These are phyloP conservation scores for Drosophila mimica DNA, from an alignment of 2,888 invertebrate genomes.

Conservation along the genomic window DNA sequence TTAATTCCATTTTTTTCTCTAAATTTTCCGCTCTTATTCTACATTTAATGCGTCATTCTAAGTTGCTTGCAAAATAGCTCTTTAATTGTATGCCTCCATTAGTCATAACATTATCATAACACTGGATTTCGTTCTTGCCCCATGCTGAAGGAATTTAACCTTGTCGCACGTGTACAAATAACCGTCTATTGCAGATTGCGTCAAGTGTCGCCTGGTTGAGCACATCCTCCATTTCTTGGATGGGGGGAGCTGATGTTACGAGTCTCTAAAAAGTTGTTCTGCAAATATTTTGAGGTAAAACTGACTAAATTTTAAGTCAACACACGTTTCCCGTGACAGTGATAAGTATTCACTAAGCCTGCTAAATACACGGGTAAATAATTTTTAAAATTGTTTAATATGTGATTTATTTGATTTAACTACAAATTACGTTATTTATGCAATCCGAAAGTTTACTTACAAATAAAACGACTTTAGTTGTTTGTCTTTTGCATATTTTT, in stretches of 20 bases:
- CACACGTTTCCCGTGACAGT: constrained; percentile 16
- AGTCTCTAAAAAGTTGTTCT: constrained; percentile 7
- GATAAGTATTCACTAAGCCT: constrained; percentile 1
- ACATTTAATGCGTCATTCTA: background rate
- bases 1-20: too few relatives aligned
- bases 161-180: constrained; percentile 61
- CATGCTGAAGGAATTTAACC: constrained; percentile 2
- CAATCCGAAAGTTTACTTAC: background rate
- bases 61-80: background rate
- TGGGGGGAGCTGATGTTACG: background rate
- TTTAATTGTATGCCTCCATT: background rate
- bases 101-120: background rate
- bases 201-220: constrained; percentile 52
- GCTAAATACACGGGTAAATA: constrained; percentile 9
- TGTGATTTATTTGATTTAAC: background rate
- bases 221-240: constrained; percentile 1
- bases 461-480: background rate
- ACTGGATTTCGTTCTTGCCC: background rate
- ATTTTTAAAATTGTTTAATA: background rate
- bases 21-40: background rate
- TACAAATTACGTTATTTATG: constrained; percentile 5
- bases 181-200: constrained; percentile 62
- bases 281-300: constrained; percentile 42
- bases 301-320: constrained; percentile 33
- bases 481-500: background rate